phyloP scores from a whole-genome alignment of 1,140 invertebrate species.

The Drosophila arizonae region DNA sequence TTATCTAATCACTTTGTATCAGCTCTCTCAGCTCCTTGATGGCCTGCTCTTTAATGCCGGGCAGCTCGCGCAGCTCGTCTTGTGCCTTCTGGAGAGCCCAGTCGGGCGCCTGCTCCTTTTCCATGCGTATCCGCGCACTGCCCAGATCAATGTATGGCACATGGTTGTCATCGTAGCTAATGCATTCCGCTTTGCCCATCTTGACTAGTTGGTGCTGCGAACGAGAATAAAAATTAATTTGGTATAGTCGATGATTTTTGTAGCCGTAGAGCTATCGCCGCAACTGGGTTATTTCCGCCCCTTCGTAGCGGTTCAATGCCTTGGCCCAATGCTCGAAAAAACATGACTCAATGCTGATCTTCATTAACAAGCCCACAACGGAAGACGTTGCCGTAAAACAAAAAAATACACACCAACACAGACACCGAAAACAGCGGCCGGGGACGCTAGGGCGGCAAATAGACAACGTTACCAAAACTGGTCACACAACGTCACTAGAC shows the following conservation, averaged over 20 bases:
- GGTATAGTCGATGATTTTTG: constrained; percentile 50
- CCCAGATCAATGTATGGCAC: constrained; percentile 84
- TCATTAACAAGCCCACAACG: constrained; percentile 64
- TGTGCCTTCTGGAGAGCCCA: constrained; percentile 84
- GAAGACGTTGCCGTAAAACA: constrained; percentile 45
- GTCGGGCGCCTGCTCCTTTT: constrained; percentile 83
- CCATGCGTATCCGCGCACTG: constrained; percentile 83
- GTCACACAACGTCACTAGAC: constrained; percentile 62
- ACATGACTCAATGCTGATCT: constrained; percentile 71
- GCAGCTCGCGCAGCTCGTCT: constrained; percentile 87
- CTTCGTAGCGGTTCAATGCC: constrained; percentile 57
- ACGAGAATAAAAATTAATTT: constrained; percentile 68
- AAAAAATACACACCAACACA: constrained; percentile 35
- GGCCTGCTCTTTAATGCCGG: constrained; percentile 86
- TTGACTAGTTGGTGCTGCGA: constrained; percentile 55
- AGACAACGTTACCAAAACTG: constrained; percentile 72
- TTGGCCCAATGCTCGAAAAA: constrained; percentile 49
- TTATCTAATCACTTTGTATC: constrained; percentile 54
- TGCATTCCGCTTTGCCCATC: constrained; percentile 75
- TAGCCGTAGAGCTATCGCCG: constrained; percentile 31
- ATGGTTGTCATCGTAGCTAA: constrained; percentile 83
- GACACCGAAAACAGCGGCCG: not conserved
- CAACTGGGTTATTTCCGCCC: constrained; percentile 75
- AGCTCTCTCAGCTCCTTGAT: constrained; percentile 85
- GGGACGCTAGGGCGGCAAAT: constrained; percentile 18